These are phyloP conservation scores for Xenus cinereus DNA, from an alignment of 2,113 vertebrate species.

Conservation along the genomic window DNA sequence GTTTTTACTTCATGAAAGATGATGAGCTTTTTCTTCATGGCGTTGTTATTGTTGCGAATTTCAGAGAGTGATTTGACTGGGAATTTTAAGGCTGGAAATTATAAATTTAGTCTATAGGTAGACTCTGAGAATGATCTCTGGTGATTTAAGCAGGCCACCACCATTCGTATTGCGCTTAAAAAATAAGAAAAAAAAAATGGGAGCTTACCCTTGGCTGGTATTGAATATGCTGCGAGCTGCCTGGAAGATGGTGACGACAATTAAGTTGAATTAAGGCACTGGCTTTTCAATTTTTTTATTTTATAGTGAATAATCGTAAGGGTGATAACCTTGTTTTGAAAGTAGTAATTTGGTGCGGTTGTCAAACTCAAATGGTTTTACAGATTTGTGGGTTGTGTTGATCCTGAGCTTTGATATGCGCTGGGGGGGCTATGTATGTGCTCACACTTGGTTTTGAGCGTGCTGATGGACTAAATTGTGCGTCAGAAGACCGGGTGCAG, in stretches of 20 bases:
- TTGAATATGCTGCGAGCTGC: not conserved
- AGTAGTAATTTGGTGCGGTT: not conserved
- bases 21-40: not conserved
- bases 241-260: not conserved
- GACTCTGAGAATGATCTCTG: not conserved
- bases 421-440: not conserved
- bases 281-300: not conserved
- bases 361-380: not conserved
- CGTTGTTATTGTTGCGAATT: not conserved
- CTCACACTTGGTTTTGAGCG: not conserved
- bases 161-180: too few relatives aligned
- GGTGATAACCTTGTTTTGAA: not conserved
- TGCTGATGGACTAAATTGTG: not conserved
- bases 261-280: not conserved
- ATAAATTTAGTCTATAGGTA: not conserved
- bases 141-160: not conserved
- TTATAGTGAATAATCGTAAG: not conserved
- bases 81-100: not conserved
- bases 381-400: too few relatives aligned
- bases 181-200: not conserved
- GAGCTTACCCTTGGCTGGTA: not conserved
- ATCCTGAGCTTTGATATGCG: not conserved
- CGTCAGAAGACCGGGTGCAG: not conserved
- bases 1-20: not conserved
- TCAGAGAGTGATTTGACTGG: not conserved